Base-by-base conservation (phyloP, 2,888 invertebrate genomes). In the Colostygia pectinataria region DNA sequence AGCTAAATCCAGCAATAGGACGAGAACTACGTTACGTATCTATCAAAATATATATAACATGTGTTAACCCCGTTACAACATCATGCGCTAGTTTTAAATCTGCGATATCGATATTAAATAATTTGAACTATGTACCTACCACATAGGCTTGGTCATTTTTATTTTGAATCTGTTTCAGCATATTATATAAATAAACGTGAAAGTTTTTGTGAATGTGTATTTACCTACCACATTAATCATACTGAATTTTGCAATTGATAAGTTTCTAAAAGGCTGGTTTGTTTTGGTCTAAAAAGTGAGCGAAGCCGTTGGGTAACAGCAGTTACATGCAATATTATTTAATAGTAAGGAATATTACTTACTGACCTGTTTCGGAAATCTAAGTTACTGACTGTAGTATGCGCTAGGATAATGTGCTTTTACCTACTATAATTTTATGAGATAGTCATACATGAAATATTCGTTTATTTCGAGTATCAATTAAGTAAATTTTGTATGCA, bases 401-500 rank as follows among this genome's bases (percentile, higher is more conserved):
- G 39, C 23, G 33, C 39, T 43, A 40, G 44, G 14, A 24, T 31
- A 31, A 15, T 14, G 14, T 31, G 34, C 13, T 31, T 29, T 31
- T 14, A 31, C 31, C 20, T 28, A 10, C 4, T 29, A 23, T 10
- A 15, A n/a, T 24, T 45, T 29, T 24, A 45, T 2, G 39, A 28
- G 12, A 28, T 1, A 18, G 59, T 61, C 57, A 33, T 51, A 14
- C 8, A 28, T 18, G 10, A 8, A 38, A 10, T 28, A 34, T 43
- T 41, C 40, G 39, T 50, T 42, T 33, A 48, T 37, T 31, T 52
- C 8, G 33, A 41, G 20, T 7, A 41, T 48, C 46, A 18, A 46
- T 39, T 44, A 45, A 46, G 37, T 47, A 39, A 56, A 53, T 43
- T 52, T 54, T 39, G 24, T 61, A 63, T 41, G 45, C 56, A 36